Base-by-base conservation (phyloP, 1,140 invertebrate species). In the Macrobrachium rosenbergii region DNA sequence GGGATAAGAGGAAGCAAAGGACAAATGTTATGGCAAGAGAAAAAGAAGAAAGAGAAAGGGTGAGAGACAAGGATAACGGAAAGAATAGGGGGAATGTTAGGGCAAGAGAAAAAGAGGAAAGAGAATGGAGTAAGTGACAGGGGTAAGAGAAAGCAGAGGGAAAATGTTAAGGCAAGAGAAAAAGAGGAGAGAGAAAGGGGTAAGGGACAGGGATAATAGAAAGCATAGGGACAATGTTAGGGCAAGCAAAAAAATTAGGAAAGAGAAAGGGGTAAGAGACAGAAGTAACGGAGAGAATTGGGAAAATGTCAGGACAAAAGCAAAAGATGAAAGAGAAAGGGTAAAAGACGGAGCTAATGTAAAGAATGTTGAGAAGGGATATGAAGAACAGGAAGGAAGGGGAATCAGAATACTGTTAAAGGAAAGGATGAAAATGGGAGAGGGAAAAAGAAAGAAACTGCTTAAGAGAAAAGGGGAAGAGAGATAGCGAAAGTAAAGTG, bases 241-340 rank as follows among this genome's bases (percentile, higher is more conserved):
- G 43, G 14, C 17, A 28, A 73, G 64, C 58, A 63, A 73, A 63
- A 72, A 5, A 82, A 11, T n/a, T n/a, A 82, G 52, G n/a, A 82
- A 28, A 43, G 59, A 63, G 62, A 63, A 28, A 64, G 62, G 21
- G 79, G 64, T 5, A 52, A 45, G 52, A 45, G 23, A 23, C 3
- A 17, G 52, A 11, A 77, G 43, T 19, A 21, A 19, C n/a, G n/a
- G 43, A 28, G 45, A 77, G n/a, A 77, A 37, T 17, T 19, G 10
- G 8, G 21, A 23, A 77, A 17, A 77, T 14, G n/a, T 17, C n/a
- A 59, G 37, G 43, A 12, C 17, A 37, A 59, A 10, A 59, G 11
- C n/a, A 23, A 17, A 23, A 76, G 23, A 76, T 43, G n/a, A n/a
- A 76, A n/a, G 45, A 19, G 37, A 2, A 76, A 8, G n/a, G 8